These are phyloP conservation scores for Lumbricus terrestris DNA, from an alignment of 2,888 invertebrate species.

Conservation along the genomic window DNA sequence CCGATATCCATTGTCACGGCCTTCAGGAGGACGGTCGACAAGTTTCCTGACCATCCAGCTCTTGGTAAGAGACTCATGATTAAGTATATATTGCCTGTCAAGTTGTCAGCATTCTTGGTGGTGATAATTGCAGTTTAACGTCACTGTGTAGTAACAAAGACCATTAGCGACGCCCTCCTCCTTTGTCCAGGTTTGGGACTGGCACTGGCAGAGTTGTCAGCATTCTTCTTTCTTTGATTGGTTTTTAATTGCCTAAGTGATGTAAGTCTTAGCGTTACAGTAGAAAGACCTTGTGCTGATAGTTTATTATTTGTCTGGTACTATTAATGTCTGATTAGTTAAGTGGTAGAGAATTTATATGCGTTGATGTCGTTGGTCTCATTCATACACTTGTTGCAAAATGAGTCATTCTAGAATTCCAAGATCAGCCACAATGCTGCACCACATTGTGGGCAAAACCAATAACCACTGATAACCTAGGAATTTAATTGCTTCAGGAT, in stretches of 20 bases:
- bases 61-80: constrained; percentile 43
- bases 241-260: neutral
- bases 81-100: too few species aligned
- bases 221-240: neutral
- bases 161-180: too few species aligned
- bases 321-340: neutral
- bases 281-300: neutral
- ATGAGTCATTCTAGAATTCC: neutral
- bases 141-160: too few species aligned
- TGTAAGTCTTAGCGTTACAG: neutral
- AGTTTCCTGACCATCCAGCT: constrained; percentile 44
- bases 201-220: too few species aligned
- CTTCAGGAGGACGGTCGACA: constrained; percentile 43
- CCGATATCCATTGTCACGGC: constrained; percentile 46
- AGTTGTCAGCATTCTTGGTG: too few species aligned
- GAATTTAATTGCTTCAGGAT: neutral
- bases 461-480: neutral
- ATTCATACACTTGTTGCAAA: neutral
- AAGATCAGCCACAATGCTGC: too few species aligned
- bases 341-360: neutral
- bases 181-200: too few species aligned
- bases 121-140: too few species aligned
- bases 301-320: neutral
- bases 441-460: neutral
- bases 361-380: neutral